Conservation (phyloP, 2,797 vertebrate species). For the Hipposideros larvatus region DNA sequence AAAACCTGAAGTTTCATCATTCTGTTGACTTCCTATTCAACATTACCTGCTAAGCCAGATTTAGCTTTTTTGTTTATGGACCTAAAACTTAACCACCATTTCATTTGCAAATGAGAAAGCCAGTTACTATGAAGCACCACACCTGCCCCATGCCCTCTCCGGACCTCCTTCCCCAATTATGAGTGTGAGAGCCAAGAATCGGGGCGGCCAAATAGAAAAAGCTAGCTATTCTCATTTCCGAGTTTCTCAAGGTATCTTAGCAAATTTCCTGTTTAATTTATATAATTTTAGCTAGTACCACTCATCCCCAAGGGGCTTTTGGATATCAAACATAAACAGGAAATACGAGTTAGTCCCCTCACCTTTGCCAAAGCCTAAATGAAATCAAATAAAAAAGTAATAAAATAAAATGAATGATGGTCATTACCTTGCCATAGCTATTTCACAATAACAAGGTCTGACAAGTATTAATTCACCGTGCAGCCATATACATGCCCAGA, state of each 20-base stretch:
- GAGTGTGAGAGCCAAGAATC: neutral
- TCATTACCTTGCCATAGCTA: slow-evolving; percentile 63
- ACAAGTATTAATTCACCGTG: slow-evolving; percentile 83
- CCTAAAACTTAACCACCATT: neutral
- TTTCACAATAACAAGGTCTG: slow-evolving; percentile 81
- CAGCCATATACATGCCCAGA: slow-evolving; percentile 56
- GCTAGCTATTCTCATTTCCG: neutral
- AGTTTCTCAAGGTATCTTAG: slow-evolving; percentile 36
- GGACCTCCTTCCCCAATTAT: neutral
- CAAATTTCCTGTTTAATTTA: slow-evolving; percentile 66
- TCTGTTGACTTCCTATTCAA: neutral
- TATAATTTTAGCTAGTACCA: slow-evolving; percentile 60
- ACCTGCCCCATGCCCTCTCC: neutral
- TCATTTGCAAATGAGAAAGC: neutral
- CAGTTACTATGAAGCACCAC: rapidly evolving
- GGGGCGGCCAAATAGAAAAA: neutral
- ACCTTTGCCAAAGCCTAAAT: slow-evolving; percentile 76
- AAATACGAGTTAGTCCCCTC: slow-evolving; percentile 71
- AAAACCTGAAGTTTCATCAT: slow-evolving; percentile 12
- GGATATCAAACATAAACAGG: slow-evolving; percentile 67
- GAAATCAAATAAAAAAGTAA: slow-evolving; percentile 77
- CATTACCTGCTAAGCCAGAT: neutral
- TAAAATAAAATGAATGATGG: slow-evolving; percentile 83
- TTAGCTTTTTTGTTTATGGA: neutral
- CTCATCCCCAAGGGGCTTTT: slow-evolving; percentile 60